Conservation (phyloP, 1,140 invertebrate genomes). For the Theocolax elegans region DNA sequence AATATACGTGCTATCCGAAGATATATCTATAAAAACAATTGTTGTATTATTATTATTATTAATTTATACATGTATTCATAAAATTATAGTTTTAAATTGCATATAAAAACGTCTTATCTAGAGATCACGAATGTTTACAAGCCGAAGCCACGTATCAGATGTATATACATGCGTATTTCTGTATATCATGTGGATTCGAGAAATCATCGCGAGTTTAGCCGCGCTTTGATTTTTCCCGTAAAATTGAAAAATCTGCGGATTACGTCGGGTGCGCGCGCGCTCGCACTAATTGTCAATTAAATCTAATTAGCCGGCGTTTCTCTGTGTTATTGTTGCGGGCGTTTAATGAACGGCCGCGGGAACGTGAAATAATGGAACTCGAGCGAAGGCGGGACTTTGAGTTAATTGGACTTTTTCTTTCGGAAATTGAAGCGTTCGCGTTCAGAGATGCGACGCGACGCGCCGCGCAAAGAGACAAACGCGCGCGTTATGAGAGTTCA, state of each 20-base stretch:
- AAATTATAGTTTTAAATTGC: no score
- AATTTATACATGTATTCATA: no score
- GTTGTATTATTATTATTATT: no score
- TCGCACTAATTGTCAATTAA: conserved; percentile 33
- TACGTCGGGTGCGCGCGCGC: not conserved
- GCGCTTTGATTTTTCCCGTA: not conserved
- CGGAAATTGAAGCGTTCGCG: conserved; percentile 5
- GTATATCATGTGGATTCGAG: no score
- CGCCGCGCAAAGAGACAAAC: not conserved
- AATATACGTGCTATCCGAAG: no score
- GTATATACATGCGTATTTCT: no score
- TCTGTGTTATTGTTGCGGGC: not conserved
- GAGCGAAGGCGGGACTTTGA: not conserved
- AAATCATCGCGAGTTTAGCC: not conserved
- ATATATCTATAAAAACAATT: no score
- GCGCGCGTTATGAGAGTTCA: not conserved
- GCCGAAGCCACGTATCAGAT: no score
- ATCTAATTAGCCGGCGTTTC: conserved; percentile 27
- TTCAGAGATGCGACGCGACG: not conserved
- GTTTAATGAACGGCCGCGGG: conserved; percentile 13
- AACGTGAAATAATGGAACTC: not conserved
- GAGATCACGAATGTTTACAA: no score
- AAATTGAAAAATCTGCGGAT: conserved; percentile 23
- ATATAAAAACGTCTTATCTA: no score
- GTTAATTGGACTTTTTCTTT: conserved; percentile 32